These are phyloP conservation scores for Xenus cinereus DNA, from an alignment of 2,113 vertebrate species.

Conservation along the genomic window DNA sequence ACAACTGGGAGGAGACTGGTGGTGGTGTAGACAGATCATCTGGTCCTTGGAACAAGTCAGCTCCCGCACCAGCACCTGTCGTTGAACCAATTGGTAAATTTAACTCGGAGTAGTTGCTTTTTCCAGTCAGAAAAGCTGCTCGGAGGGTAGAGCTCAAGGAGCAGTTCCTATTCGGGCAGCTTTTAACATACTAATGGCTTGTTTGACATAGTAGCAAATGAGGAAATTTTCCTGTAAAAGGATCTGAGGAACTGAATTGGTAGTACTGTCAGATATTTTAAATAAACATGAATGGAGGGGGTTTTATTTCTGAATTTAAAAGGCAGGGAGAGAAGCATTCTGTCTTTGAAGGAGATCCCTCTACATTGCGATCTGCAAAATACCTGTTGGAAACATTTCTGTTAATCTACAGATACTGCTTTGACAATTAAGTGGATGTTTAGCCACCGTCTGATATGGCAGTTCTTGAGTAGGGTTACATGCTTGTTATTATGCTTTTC, in stretches of 20 bases:
- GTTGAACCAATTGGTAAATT: conserved; percentile 80
- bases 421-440: background rate
- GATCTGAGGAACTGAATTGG: background rate
- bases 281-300: background rate
- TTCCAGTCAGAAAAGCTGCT: background rate
- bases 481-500: background rate
- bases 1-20: conserved; percentile 88
- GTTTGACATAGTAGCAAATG: background rate
- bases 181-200: background rate
- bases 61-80: conserved; percentile 75
- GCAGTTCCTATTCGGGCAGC: background rate
- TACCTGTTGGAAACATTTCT: background rate
- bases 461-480: background rate
- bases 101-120: background rate
- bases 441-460: background rate
- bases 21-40: conserved; percentile 83
- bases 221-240: background rate
- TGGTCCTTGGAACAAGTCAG: conserved; percentile 96
- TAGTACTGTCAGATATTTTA: background rate
- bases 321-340: background rate
- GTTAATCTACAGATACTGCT: background rate
- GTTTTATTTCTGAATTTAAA: background rate
- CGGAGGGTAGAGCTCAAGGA: background rate
- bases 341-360: background rate
- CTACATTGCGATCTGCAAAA: background rate